These are phyloP conservation scores for Tetragnatha montana DNA, from an alignment of 2,888 invertebrate species.

Conservation along the genomic window DNA sequence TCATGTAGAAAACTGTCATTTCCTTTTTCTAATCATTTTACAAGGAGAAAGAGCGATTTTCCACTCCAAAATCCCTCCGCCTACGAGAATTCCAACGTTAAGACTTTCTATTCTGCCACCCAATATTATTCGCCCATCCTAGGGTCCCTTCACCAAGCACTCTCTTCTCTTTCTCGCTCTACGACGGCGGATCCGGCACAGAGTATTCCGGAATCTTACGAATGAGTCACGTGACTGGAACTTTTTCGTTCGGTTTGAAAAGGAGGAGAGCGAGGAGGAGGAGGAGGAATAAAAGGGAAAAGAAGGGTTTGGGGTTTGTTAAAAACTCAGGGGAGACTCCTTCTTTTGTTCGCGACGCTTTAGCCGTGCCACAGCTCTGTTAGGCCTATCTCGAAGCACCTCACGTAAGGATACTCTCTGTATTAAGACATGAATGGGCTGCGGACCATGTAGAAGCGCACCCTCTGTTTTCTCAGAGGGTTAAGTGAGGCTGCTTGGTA, in stretches of 20 bases:
- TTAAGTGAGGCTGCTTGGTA: background rate
- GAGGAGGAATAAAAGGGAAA: conserved; percentile 35
- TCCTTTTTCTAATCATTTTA: no score
- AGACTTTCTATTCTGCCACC: no score
- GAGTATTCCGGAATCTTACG: conserved; percentile 61
- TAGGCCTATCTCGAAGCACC: conserved; percentile 49
- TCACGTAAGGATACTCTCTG: conserved; percentile 58
- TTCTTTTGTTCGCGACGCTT: conserved; percentile 52
- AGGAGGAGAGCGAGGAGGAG: background rate
- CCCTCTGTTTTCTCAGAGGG: conserved; percentile 2
- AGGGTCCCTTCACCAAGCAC: no score
- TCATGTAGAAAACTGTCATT: no score
- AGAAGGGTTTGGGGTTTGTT: conserved; percentile 67
- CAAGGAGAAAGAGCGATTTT: no score
- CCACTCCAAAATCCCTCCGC: no score
- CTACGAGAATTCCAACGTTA: no score
- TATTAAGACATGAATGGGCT: conserved; percentile 55
- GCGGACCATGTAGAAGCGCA: conserved; percentile 7
- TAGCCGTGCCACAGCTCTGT: conserved; percentile 49
- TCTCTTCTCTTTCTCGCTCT: no score
- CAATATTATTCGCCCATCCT: no score
- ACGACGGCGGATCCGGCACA: background rate
- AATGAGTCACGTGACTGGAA: conserved; percentile 63
- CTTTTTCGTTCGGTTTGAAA: conserved; percentile 55
- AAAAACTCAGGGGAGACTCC: conserved; percentile 66